phyloP scores from a whole-genome alignment of 2,113 vertebrate species.

The Macaca nemestrina region DNA sequence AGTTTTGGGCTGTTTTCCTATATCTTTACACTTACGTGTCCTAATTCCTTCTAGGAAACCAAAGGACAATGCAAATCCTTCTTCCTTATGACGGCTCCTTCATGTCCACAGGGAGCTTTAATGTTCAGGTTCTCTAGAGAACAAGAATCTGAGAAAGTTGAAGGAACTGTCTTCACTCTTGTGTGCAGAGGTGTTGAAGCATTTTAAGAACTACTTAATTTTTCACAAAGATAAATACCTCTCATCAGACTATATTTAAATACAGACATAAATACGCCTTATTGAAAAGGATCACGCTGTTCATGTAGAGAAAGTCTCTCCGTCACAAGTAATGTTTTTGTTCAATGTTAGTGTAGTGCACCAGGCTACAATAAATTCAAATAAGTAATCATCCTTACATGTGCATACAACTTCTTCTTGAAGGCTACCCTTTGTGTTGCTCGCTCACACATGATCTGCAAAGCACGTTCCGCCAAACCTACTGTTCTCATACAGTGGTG shows the following conservation, averaged over 20 bases:
- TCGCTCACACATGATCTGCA: constrained; percentile 91
- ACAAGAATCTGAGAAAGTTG: not conserved
- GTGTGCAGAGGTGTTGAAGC: not conserved
- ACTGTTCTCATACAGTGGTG: constrained; percentile 96
- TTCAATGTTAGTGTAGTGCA: not conserved
- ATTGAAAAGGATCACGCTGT: not conserved
- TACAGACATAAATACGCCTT: not conserved
- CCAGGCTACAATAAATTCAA: not conserved
- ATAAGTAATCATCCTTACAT: constrained; percentile 83
- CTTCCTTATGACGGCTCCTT: not conserved
- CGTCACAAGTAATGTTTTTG: not conserved
- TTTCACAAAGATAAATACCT: not conserved
- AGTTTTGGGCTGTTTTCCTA: not conserved
- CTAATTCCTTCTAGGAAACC: not conserved
- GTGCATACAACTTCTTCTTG: constrained; percentile 91
- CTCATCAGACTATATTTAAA: not conserved
- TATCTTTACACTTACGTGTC: not conserved
- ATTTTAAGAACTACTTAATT: not conserved
- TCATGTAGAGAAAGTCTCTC: not conserved
- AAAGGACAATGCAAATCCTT: not conserved
- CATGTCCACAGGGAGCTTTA: not conserved
- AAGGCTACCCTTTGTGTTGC: constrained; percentile 88
- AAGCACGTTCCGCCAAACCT: constrained; percentile 87
- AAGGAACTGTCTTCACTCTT: not conserved
- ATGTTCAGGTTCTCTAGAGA: not conserved